These are phyloP conservation scores for Acropternis orthonyx DNA, from an alignment of 2,797 vertebrate genomes.

Conservation along the genomic window DNA sequence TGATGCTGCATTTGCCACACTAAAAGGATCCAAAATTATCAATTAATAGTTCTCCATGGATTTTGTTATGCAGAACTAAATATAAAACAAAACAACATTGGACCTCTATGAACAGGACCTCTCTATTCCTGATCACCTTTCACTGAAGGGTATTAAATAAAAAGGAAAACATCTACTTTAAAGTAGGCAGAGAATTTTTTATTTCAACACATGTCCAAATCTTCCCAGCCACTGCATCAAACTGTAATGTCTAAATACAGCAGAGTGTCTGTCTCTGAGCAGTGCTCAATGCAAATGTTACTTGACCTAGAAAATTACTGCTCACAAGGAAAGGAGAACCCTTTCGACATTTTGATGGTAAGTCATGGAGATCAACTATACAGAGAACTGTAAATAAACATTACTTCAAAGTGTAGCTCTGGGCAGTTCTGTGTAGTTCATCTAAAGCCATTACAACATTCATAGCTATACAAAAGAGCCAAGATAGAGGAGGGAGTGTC, in stretches of 20 bases:
- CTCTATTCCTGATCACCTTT: background rate
- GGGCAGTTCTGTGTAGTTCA: conserved; percentile 19
- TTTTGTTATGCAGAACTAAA: background rate
- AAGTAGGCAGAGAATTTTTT: background rate
- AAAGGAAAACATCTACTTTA: background rate
- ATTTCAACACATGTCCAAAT: background rate
- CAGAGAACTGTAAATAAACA: conserved; percentile 53
- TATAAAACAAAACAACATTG: background rate
- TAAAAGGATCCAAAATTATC: background rate
- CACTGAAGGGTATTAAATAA: background rate
- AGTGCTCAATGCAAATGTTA: conserved; percentile 23
- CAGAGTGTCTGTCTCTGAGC: background rate
- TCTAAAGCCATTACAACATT: background rate
- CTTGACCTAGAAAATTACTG: conserved; percentile 59
- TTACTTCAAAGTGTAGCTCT: conserved; percentile 54
- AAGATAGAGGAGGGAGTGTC: background rate
- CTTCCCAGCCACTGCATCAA: background rate
- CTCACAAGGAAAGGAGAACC: conserved; percentile 27
- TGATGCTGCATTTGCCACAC: background rate
- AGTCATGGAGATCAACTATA: conserved; percentile 43
- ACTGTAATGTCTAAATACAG: background rate
- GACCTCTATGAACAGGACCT: background rate
- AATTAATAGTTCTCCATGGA: background rate
- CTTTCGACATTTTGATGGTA: conserved; percentile 28
- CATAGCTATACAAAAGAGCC: background rate